A percentile compares a stretch with the other conserved stretches of the same genome.
Conservation (phyloP, 2,113 vertebrate species). For the Sterrhoptilus dennistouni region DNA sequence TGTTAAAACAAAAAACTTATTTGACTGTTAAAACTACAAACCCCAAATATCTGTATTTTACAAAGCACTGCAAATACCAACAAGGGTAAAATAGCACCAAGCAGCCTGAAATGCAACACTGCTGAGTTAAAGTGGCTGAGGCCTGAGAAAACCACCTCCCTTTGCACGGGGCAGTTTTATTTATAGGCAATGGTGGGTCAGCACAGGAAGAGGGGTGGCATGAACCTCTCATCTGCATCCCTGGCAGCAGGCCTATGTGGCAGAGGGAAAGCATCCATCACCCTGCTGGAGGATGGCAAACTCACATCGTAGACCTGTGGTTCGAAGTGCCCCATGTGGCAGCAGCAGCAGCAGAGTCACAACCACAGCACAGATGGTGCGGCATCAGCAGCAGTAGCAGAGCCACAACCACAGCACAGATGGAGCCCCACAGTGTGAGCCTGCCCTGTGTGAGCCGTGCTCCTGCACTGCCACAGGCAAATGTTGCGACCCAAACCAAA, state of each 20-base stretch:
- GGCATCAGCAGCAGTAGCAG: background rate
- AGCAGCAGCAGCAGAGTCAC: background rate
- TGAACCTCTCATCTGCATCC: background rate
- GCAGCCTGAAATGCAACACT: background rate
- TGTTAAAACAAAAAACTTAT: background rate
- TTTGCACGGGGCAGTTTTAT: background rate
- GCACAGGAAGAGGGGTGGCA: background rate
- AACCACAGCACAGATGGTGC: background rate
- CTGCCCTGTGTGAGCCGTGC: background rate
- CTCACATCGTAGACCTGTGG: accelerated
- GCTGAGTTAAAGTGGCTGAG: background rate
- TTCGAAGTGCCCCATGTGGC: background rate
- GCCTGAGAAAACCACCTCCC: background rate
- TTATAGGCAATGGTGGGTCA: background rate
- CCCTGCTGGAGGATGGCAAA: background rate
- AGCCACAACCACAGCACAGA: background rate
- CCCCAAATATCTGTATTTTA: background rate
- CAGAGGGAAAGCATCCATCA: background rate
- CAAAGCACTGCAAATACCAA: background rate
- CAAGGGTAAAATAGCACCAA: slow-evolving; percentile 3
- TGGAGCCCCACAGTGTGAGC: background rate
- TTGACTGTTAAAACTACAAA: background rate
- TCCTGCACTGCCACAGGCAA: background rate
- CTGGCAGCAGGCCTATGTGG: background rate
- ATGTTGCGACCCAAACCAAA: background rate